These are phyloP conservation scores for Deilephila porcellus DNA, from an alignment of 2,888 invertebrate species.

Conservation along the genomic window DNA sequence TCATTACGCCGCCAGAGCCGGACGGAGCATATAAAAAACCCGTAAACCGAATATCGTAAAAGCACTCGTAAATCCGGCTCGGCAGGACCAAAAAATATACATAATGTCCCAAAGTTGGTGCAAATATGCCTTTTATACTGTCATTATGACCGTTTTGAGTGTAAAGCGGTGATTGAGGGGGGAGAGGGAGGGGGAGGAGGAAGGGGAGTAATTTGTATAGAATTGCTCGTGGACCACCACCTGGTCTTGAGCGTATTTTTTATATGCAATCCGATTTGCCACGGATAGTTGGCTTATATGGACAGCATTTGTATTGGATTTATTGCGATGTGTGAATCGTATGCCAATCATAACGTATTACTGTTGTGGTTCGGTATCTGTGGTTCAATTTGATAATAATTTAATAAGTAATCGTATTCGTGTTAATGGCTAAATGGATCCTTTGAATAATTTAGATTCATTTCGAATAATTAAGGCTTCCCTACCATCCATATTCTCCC, in stretches of 20 bases:
- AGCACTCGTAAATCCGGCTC: slow-evolving; percentile 40
- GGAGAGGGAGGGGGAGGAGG: background rate
- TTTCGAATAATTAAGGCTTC: too few species aligned
- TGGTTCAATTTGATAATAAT: too few species aligned
- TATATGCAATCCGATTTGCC: background rate
- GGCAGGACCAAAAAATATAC: slow-evolving; percentile 44
- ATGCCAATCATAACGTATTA: too few species aligned
- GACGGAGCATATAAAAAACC: slow-evolving; percentile 57
- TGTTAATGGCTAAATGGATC: too few species aligned
- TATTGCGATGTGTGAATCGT: too few species aligned
- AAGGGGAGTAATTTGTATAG: slow-evolving; percentile 1
- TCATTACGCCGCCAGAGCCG: slow-evolving; percentile 47
- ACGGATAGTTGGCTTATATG: background rate
- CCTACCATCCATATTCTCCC: too few species aligned
- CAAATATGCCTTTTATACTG: slow-evolving; percentile 26
- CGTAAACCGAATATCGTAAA: slow-evolving; percentile 55
- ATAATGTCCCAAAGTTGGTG: slow-evolving; percentile 37
- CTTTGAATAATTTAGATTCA: too few species aligned
- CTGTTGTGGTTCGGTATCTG: too few species aligned
- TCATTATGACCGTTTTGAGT: slow-evolving; percentile 19
- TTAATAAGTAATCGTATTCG: too few species aligned
- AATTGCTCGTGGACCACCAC: background rate
- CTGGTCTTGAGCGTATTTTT: background rate
- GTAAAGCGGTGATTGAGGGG: slow-evolving; percentile 12
- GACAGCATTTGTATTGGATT: too few species aligned